Evolutionary conservation across 2,888 invertebrate genomes (phyloP).

Genomic region (Nephrotoma flavescens): DNA sequence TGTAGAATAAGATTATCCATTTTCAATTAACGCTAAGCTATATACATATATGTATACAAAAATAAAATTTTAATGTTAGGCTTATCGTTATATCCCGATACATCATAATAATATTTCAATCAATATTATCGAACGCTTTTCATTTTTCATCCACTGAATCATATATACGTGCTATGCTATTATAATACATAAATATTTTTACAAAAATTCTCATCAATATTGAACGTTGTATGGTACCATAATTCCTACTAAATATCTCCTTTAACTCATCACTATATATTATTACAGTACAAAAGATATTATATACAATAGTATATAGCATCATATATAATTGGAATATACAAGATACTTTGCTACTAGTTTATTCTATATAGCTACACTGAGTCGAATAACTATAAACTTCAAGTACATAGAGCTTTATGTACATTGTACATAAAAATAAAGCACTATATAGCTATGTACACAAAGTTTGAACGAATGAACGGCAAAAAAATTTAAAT

Average conservation of each 20-base stretch:
- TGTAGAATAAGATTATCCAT: no score
- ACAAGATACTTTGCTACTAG: neutral
- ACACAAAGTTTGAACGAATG: neutral
- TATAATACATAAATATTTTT: neutral
- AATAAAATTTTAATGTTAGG: no score
- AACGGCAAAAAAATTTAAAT: neutral
- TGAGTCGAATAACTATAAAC: neutral
- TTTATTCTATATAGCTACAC: neutral
- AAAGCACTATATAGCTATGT: no score
- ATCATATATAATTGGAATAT: neutral
- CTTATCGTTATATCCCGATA: neutral
- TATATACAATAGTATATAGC: neutral
- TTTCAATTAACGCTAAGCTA: no score
- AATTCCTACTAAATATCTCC: neutral
- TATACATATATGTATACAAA: no score
- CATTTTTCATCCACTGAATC: neutral
- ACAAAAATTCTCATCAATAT: neutral
- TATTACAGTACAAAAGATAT: neutral
- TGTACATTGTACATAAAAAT: no score
- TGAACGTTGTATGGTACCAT: neutral
- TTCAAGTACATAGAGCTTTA: neutral
- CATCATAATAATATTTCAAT: neutral
- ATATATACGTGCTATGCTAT: neutral
- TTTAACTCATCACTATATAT: neutral
- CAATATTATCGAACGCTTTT: neutral